Evolutionary conservation across 2,888 invertebrate species (phyloP).

Genomic region (Mythimna ferrago): DNA sequence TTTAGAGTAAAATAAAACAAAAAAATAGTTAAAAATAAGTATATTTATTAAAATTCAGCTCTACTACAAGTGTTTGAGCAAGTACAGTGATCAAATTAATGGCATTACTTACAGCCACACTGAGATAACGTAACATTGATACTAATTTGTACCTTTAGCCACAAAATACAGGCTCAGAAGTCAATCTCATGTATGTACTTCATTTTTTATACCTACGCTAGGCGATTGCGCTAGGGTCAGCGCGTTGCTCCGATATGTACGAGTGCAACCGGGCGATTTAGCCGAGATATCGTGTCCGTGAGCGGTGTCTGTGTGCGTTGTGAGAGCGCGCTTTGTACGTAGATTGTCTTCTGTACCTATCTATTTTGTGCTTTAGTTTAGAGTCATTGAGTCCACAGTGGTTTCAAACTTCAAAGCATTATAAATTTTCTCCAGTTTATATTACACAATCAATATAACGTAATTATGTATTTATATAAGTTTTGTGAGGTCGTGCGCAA

Average conservation of each 20-base stretch:
- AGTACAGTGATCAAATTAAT: constrained; percentile 20
- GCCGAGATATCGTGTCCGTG: too few species aligned
- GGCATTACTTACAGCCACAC: constrained; percentile 31
- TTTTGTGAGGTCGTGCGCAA: neutral
- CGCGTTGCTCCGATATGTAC: too few species aligned
- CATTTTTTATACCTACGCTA: too few species aligned
- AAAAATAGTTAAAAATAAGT: constrained; percentile 27
- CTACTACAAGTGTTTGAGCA: constrained; percentile 21
- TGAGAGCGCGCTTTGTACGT: too few species aligned
- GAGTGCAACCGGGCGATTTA: too few species aligned
- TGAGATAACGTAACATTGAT: constrained; percentile 21
- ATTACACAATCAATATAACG: neutral
- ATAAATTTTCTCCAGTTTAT: too few species aligned
- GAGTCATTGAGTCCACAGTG: neutral
- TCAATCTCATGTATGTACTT: too few species aligned
- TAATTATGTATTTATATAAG: constrained; percentile 26
- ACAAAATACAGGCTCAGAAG: too few species aligned
- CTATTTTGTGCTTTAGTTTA: too few species aligned
- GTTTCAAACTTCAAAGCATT: neutral
- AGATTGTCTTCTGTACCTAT: too few species aligned
- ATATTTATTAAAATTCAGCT: constrained; percentile 47
- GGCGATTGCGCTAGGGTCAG: too few species aligned
- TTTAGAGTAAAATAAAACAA: neutral
- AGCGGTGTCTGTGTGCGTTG: too few species aligned
- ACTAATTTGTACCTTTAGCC: constrained; percentile 4